These are phyloP conservation scores for Nymphalis io DNA, from an alignment of 1,140 invertebrate species.

Conservation along the genomic window DNA sequence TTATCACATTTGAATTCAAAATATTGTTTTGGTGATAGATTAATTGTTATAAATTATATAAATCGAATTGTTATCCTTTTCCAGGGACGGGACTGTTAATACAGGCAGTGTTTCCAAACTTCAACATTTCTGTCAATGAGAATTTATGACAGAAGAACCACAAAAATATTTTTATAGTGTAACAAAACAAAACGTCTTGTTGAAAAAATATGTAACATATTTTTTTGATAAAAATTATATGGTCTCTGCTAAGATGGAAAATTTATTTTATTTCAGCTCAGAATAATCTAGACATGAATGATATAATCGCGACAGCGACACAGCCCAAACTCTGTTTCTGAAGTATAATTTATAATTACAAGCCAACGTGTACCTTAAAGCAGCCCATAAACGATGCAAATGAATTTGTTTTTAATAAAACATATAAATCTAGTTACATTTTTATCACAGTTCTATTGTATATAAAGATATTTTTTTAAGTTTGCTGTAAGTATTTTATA, in stretches of 20 bases:
- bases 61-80: too few species aligned
- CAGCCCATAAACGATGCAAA: neutral
- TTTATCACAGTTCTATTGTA: neutral
- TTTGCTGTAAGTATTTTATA: too few species aligned
- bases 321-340: slow-evolving; percentile 14
- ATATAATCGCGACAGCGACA: slow-evolving; percentile 14
- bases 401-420: neutral
- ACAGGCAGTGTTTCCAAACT: too few species aligned
- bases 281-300: neutral
- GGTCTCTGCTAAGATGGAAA: neutral
- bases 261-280: neutral
- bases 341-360: slow-evolving; percentile 20
- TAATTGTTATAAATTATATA: too few species aligned
- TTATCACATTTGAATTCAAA: neutral
- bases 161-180: too few species aligned
- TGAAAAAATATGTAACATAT: too few species aligned
- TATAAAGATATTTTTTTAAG: neutral
- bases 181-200: too few species aligned
- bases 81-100: too few species aligned
- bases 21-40: too few species aligned
- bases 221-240: too few species aligned
- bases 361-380: slow-evolving; percentile 13
- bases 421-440: neutral
- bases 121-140: too few species aligned
- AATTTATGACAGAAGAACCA: too few species aligned